phyloP scores from a whole-genome alignment of 2,888 invertebrate species.

The Petrophora chlorosata region DNA sequence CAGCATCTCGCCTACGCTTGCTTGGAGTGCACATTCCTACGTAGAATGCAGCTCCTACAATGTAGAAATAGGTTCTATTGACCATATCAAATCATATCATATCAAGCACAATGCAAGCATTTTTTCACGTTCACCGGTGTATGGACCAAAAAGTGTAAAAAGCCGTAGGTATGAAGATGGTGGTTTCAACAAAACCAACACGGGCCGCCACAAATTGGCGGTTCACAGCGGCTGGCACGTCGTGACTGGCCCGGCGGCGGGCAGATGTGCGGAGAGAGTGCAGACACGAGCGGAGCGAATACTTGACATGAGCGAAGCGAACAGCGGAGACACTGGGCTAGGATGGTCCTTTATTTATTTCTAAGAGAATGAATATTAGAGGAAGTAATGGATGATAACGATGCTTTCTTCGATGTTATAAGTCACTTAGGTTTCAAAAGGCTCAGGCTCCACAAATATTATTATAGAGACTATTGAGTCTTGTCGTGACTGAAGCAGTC shows the following conservation, averaged over 20 bases:
- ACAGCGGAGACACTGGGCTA: neutral
- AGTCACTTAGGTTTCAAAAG: too few species aligned
- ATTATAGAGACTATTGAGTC: too few species aligned
- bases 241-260: conserved; percentile 76
- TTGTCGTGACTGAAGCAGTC: too few species aligned
- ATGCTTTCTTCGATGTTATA: too few species aligned
- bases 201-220: conserved; percentile 81
- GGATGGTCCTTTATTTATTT: too few species aligned
- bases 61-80: neutral
- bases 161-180: conserved; percentile 75
- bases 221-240: conserved; percentile 73
- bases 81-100: conserved; percentile 16
- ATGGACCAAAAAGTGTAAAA: conserved; percentile 68
- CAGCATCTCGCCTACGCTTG: neutral
- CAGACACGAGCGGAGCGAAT: conserved; percentile 47
- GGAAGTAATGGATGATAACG: too few species aligned
- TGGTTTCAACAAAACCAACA: conserved; percentile 82
- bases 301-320: conserved; percentile 28
- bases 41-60: neutral
- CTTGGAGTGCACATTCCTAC: neutral
- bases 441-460: too few species aligned
- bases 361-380: too few species aligned
- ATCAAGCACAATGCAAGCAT: conserved; percentile 34
- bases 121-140: conserved; percentile 49
- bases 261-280: conserved; percentile 32